Evolutionary conservation across 1,140 invertebrate genomes (phyloP).

Genomic region (Drosophila pachea): DNA sequence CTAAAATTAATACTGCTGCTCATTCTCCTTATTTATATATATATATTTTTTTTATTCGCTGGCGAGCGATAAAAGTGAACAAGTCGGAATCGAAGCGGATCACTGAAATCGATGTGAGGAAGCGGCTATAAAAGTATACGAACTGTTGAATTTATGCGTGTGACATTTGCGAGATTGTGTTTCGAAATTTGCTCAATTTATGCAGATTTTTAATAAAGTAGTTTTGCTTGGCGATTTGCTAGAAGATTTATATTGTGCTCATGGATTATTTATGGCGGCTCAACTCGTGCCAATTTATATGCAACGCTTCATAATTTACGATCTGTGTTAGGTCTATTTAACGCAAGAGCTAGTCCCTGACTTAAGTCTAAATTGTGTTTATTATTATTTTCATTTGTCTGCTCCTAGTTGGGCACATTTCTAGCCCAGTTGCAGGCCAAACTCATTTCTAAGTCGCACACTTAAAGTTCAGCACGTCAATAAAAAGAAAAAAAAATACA

Average conservation of each 20-base stretch:
- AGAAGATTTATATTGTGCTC: not conserved
- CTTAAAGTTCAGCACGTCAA: conserved; percentile 47
- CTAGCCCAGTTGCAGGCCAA: conserved; percentile 30
- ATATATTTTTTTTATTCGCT: no score
- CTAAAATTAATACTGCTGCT: conserved; percentile 2
- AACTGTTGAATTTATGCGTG: conserved; percentile 21
- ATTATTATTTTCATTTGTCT: not conserved
- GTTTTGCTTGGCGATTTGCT: conserved; percentile 4
- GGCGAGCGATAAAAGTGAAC: not conserved
- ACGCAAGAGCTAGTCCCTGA: not conserved
- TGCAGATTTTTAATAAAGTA: conserved; percentile 13
- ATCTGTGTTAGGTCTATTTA: not conserved
- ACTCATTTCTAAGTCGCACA: conserved; percentile 30
- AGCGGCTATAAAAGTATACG: conserved; percentile 1
- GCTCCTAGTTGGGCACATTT: conserved; percentile 9
- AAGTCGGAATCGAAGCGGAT: not conserved
- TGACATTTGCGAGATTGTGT: conserved; percentile 11
- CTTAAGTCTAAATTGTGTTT: conserved; percentile 1
- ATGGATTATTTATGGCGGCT: conserved; percentile 5
- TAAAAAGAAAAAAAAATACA: conserved; percentile 10
- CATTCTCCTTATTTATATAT: not conserved
- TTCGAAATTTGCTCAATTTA: not conserved
- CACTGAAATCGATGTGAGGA: not conserved
- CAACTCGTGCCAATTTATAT: conserved; percentile 2
- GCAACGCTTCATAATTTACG: conserved; percentile 5